Conservation (phyloP, 2,113 vertebrate species). For the sheep (Ovis aries) region ARS-UI_Ramb_v3.0 NC_056066.1:83079001-83079500, state of each 20-base stretch:
- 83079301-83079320: rapidly evolving
- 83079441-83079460: neutral
- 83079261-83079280: rapidly evolving
- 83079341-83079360: neutral
- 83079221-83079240: rapidly evolving
- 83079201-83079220: neutral
- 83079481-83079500: neutral
- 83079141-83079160: neutral
- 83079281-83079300: no score
- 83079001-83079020: neutral
- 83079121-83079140: neutral
- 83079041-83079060: neutral
- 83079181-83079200: neutral
- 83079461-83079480: neutral
- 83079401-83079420: neutral
- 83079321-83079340: neutral
- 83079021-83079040: neutral
- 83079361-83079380: neutral
- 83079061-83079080: neutral
- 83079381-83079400: neutral
- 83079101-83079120: neutral
- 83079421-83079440: neutral
- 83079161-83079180: neutral
- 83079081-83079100: neutral
- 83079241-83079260: rapidly evolving